phyloP scores from a whole-genome alignment of 2,888 invertebrate genomes.

The Carcina quercana region DNA sequence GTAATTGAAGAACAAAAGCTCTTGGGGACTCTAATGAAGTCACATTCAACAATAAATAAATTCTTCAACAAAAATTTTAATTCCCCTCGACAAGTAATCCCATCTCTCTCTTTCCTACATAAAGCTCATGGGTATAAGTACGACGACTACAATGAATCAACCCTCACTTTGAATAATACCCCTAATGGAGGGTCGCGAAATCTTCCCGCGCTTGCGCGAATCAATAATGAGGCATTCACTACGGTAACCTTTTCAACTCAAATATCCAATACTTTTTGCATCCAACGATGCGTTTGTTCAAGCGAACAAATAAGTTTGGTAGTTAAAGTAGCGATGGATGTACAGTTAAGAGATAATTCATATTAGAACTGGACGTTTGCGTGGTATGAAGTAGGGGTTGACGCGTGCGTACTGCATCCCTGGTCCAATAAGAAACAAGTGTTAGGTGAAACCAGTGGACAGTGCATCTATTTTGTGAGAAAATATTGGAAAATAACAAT shows the following conservation, averaged over 20 bases:
- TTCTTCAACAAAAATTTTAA: conserved; percentile 5
- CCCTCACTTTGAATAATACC: conserved; percentile 24
- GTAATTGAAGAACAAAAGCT: too few relatives aligned
- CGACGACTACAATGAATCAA: conserved; percentile 18
- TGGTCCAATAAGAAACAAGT: conserved; percentile 58
- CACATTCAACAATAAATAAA: conserved; percentile 3
- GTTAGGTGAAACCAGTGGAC: conserved; percentile 46
- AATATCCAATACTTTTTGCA: neutral
- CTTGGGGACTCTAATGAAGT: conserved; percentile 1
- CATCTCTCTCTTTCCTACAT: conserved; percentile 11
- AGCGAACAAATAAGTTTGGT: rapidly evolving
- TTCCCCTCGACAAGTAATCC: conserved; percentile 4
- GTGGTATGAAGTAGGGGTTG: conserved; percentile 24
- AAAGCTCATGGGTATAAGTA: conserved; percentile 17
- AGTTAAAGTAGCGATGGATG: conserved; percentile 29
- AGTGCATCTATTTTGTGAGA: conserved; percentile 53
- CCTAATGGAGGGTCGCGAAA: conserved; percentile 38
- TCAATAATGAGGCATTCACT: conserved; percentile 47
- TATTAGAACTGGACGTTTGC: conserved; percentile 26
- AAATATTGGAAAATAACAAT: conserved; percentile 30
- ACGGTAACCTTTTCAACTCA: conserved; percentile 9
- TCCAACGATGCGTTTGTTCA: conserved; percentile 27
- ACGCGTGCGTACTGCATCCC: conserved; percentile 63
- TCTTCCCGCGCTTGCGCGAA: conserved; percentile 60
- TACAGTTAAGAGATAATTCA: neutral